phyloP scores from a whole-genome alignment of 2,113 vertebrate genomes.

The Thalassarche chlororhynchos region DNA sequence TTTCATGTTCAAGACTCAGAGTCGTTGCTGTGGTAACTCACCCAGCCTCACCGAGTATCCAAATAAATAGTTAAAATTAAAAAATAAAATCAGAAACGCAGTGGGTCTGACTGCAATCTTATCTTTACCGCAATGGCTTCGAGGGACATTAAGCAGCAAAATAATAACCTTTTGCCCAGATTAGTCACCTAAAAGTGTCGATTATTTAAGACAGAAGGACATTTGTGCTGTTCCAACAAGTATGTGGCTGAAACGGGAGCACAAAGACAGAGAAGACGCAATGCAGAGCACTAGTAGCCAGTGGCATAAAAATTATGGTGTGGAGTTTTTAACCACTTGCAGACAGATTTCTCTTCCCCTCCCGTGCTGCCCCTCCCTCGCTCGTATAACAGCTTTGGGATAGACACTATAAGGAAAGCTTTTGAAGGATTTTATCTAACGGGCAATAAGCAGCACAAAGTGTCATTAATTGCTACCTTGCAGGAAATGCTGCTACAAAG shows the following conservation, averaged over 20 bases:
- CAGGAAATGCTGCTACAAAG: slow-evolving; percentile 54
- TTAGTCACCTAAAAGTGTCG: slow-evolving; percentile 25
- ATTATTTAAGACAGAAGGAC: slow-evolving; percentile 26
- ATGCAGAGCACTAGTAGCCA: slow-evolving; percentile 31
- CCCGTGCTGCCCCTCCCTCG: background rate
- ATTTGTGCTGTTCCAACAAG: slow-evolving; percentile 20
- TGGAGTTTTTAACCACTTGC: background rate
- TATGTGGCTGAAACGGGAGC: background rate
- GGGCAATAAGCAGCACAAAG: background rate
- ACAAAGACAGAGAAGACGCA: slow-evolving; percentile 30
- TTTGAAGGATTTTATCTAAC: background rate
- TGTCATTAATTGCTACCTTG: slow-evolving; percentile 53
- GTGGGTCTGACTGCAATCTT: background rate
- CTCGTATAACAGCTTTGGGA: background rate
- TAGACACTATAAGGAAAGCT: background rate
- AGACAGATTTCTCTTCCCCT: background rate
- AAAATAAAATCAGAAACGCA: background rate
- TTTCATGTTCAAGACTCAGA: slow-evolving; percentile 48
- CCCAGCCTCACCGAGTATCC: slow-evolving; percentile 35
- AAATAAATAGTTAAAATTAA: slow-evolving; percentile 55
- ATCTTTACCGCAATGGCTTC: slow-evolving; percentile 15
- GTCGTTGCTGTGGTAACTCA: slow-evolving; percentile 75
- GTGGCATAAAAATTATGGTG: background rate
- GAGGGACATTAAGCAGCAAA: slow-evolving; percentile 43
- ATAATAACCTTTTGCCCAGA: slow-evolving; percentile 38